A percentile compares a stretch with the other conserved stretches of the same genome.
These are phyloP conservation scores for Coreius guichenoti DNA, from an alignment of 2,797 vertebrate genomes.

Conservation along the genomic window DNA sequence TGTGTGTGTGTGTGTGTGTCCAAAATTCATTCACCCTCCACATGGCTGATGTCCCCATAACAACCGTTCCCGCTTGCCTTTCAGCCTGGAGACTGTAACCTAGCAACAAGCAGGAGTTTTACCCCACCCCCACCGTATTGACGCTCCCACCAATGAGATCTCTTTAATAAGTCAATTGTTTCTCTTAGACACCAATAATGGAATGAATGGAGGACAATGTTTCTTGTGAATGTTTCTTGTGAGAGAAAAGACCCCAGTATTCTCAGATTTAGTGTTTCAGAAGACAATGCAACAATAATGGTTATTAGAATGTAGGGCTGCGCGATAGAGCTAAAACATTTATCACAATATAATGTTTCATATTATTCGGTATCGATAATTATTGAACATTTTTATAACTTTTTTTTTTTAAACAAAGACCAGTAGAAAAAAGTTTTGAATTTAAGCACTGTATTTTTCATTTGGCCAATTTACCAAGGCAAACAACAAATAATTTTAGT, in stretches of 20 bases:
- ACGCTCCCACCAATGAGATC: background rate
- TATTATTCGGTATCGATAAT: too few species aligned
- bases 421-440: too few species aligned
- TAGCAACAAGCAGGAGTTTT: conserved; percentile 75
- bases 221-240: background rate
- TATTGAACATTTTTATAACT: too few species aligned
- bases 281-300: background rate
- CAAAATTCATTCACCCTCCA: conserved; percentile 70
- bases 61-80: conserved; percentile 74
- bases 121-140: conserved; percentile 32
- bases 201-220: background rate
- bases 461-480: too few species aligned
- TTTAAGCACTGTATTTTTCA: too few species aligned
- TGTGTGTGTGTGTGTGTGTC: conserved; percentile 44
- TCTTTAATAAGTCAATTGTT: background rate
- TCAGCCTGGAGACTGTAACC: conserved; percentile 77
- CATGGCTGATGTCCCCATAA: conserved; percentile 76
- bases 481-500: too few species aligned
- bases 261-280: background rate
- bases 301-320: background rate
- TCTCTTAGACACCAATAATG: background rate
- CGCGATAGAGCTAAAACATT: too few species aligned
- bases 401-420: too few species aligned
- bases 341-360: too few species aligned
- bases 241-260: background rate